phyloP scores from a whole-genome alignment of 35 echinoderm and acorn worm genomes.

The Hemicentrotus pulcherrimus region DNA sequence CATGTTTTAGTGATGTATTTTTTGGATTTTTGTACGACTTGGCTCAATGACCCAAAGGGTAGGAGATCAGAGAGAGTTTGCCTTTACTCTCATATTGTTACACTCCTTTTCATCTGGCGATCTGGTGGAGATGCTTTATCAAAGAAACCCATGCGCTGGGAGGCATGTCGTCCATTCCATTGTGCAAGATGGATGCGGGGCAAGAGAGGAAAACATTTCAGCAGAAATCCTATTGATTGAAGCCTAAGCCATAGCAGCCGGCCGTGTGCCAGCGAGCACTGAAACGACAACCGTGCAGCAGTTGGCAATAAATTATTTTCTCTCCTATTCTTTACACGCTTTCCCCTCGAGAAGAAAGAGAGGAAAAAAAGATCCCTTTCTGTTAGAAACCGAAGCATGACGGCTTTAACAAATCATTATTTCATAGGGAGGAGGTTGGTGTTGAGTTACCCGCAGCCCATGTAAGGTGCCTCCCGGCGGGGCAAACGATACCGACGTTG shows the following conservation, averaged over 20 bases:
- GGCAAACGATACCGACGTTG: slow-evolving; percentile 31
- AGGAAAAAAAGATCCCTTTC: slow-evolving; percentile 9
- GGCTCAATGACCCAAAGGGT: not conserved
- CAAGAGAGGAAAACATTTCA: slow-evolving; percentile 37
- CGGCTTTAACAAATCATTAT: slow-evolving; percentile 58
- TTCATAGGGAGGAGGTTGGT: slow-evolving; percentile 45
- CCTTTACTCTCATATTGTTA: slow-evolving; percentile 14
- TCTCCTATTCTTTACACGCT: slow-evolving; percentile 36
- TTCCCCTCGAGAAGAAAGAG: not conserved
- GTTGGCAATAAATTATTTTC: slow-evolving; percentile 41
- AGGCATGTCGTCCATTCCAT: not conserved
- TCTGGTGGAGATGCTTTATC: slow-evolving; percentile 3
- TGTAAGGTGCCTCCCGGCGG: slow-evolving; percentile 39
- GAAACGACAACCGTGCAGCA: slow-evolving; percentile 38
- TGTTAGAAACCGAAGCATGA: slow-evolving; percentile 45
- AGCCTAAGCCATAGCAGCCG: slow-evolving; percentile 41
- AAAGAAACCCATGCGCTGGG: not conserved
- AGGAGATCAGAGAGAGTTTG: not conserved
- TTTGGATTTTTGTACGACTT: not conserved
- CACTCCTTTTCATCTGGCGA: slow-evolving; percentile 7
- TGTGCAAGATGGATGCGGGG: not conserved
- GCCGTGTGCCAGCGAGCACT: slow-evolving; percentile 30
- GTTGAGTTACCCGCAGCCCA: slow-evolving; percentile 38
- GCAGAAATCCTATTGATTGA: slow-evolving; percentile 48
- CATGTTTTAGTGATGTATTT: slow-evolving; percentile 42